Conservation (phyloP, 2,888 invertebrate species). For the Eupithecia insigniata region DNA sequence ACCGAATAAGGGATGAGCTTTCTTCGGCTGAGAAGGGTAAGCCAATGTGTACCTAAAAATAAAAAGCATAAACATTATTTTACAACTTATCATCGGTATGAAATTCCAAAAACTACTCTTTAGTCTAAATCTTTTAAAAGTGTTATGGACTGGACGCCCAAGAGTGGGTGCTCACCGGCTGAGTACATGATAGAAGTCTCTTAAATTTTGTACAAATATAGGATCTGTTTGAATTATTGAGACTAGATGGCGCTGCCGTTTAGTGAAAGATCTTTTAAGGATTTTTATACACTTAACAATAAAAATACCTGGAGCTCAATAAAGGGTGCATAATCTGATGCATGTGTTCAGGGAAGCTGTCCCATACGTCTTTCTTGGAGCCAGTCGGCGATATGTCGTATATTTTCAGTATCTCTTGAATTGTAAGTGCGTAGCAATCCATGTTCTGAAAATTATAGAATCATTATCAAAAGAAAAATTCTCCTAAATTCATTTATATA, state of each 20-base stretch:
- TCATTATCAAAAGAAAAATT: not conserved
- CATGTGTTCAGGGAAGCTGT: slow-evolving; percentile 87
- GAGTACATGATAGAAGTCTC: no score
- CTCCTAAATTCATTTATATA: not conserved
- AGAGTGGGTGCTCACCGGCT: no score
- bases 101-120: no score
- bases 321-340: slow-evolving; percentile 91
- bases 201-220: no score
- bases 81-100: not conserved
- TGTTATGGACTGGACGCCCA: no score
- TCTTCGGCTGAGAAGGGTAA: slow-evolving; percentile 74
- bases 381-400: slow-evolving; percentile 88
- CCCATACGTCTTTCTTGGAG: slow-evolving; percentile 87
- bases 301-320: slow-evolving; percentile 86
- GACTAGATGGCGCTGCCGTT: not conserved
- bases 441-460: slow-evolving; percentile 81
- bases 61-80: not conserved
- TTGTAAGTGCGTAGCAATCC: slow-evolving; percentile 91
- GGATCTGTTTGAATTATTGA: not conserved
- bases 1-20: slow-evolving; percentile 86
- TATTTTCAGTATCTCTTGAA: slow-evolving; percentile 90
- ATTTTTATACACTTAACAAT: not conserved
- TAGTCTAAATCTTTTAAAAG: no score
- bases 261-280: not conserved
- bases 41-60: slow-evolving; percentile 75